Conservation (phyloP, 2,113 vertebrate genomes). For the Noctilio leporinus region DNA sequence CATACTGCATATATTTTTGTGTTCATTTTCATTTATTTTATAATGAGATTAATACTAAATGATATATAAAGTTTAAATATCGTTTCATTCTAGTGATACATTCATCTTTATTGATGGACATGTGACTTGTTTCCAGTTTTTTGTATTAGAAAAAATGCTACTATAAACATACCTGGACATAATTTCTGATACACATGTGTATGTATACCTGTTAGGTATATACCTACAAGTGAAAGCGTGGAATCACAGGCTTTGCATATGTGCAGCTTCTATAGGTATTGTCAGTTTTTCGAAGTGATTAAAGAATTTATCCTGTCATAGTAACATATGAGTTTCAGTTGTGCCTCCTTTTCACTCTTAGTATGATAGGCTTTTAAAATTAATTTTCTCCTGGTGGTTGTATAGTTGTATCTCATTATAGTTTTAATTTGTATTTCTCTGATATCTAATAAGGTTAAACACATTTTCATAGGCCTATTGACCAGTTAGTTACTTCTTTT, state of each 20-base stretch:
- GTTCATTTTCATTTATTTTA: neutral
- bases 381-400: neutral
- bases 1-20: neutral
- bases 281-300: neutral
- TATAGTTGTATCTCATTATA: neutral
- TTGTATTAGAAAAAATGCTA: neutral
- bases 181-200: neutral
- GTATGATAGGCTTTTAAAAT: neutral
- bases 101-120: neutral
- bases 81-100: neutral
- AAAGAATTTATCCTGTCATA: neutral
- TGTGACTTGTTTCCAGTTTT: neutral
- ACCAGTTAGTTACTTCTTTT: neutral
- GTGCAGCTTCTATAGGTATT: neutral
- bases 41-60: neutral
- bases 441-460: neutral
- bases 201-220: neutral
- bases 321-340: neutral
- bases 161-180: neutral
- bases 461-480: neutral
- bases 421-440: neutral
- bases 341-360: neutral
- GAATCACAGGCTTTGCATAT: fast-evolving
- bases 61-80: neutral
- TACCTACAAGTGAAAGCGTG: neutral